A percentile compares a stretch with the other conserved stretches of the same genome.
These are phyloP conservation scores for Cacatua alba DNA, from an alignment of 2,113 vertebrate genomes.

Conservation along the genomic window DNA sequence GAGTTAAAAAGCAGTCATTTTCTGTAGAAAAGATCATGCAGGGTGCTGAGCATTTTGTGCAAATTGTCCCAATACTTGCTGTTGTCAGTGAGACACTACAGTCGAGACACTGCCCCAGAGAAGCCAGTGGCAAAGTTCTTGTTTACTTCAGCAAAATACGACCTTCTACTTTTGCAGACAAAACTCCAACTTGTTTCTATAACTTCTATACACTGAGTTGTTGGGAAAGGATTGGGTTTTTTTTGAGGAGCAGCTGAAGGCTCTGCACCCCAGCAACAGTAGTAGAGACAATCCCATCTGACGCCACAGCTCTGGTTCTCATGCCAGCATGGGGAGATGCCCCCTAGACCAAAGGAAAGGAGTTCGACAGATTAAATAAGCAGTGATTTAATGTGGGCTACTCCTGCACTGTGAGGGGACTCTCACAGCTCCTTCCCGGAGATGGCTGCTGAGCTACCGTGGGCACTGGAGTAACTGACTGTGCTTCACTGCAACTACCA, in stretches of 20 bases:
- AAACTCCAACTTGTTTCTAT: neutral
- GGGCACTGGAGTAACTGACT: neutral
- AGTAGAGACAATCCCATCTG: neutral
- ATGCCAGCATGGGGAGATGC: neutral
- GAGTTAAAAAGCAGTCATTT: neutral
- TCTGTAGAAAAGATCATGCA: neutral
- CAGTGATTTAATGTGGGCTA: neutral
- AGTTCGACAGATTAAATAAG: constrained; percentile 37
- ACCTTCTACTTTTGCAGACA: neutral
- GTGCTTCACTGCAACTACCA: neutral
- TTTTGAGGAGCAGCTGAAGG: neutral
- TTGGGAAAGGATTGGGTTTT: neutral
- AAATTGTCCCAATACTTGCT: neutral
- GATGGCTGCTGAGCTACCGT: neutral
- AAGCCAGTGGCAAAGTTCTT: neutral
- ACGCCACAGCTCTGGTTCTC: neutral
- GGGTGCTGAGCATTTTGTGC: neutral
- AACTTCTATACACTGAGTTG: rapidly evolving
- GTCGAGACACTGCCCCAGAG: neutral
- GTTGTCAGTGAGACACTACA: neutral
- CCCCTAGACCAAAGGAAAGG: neutral
- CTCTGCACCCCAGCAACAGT: neutral
- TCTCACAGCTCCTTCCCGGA: neutral
- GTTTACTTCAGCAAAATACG: neutral
- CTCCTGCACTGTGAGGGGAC: neutral